Evolutionary conservation across 2,888 invertebrate species (phyloP).

Genomic region (Sepioteuthis lessoniana): DNA sequence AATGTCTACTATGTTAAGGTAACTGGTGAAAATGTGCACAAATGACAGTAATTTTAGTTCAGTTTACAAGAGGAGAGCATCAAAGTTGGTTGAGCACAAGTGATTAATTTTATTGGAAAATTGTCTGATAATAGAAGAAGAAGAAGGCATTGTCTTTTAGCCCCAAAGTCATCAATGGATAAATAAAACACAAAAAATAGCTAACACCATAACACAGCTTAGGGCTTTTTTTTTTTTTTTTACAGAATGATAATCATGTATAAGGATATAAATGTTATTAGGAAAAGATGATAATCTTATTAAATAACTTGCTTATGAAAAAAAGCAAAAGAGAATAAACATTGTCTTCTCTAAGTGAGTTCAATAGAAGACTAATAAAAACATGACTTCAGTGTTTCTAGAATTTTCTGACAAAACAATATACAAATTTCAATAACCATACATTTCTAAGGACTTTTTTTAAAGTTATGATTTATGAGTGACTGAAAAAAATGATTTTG

Average conservation of each 20-base stretch:
- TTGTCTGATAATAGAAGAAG: not conserved
- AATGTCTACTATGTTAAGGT: not conserved
- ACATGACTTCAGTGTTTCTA: too few relatives aligned
- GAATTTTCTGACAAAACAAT: too few relatives aligned
- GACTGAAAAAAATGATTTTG: not conserved
- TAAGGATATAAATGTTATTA: not conserved
- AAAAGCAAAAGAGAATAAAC: not conserved
- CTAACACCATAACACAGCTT: not conserved
- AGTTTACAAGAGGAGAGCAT: not conserved
- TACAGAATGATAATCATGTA: not conserved
- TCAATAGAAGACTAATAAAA: too few relatives aligned
- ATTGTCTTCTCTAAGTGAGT: too few relatives aligned
- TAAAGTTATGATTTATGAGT: not conserved
- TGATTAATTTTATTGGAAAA: slow-evolving; percentile 3
- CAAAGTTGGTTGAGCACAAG: not conserved
- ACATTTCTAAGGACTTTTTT: not conserved
- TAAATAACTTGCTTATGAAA: not conserved
- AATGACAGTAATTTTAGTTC: slow-evolving; percentile 24
- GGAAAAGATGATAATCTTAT: not conserved
- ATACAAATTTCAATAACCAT: not conserved
- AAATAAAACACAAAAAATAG: not conserved
- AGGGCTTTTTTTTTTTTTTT: not conserved
- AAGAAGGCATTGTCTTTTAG: too few relatives aligned
- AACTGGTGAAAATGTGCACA: not conserved
- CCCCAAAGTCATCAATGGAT: not conserved